These are phyloP conservation scores for Dinomys branickii DNA, from an alignment of 2,113 vertebrate species.

Conservation along the genomic window DNA sequence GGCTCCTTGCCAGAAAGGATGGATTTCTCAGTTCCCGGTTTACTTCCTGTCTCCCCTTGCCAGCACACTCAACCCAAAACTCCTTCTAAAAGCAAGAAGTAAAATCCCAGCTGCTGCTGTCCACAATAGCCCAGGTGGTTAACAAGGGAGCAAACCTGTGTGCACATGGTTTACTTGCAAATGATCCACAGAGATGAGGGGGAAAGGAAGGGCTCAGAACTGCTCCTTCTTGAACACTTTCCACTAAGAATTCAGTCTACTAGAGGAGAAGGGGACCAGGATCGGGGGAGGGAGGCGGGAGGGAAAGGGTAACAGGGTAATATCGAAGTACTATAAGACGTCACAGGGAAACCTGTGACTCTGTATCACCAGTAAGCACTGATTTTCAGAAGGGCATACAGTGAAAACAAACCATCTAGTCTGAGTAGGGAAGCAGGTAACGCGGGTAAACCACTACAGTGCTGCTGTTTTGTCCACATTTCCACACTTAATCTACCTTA, in stretches of 20 bases:
- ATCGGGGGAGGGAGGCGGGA: not conserved
- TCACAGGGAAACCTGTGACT: not conserved
- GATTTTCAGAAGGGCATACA: not conserved
- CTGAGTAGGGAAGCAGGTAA: not conserved
- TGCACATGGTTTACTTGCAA: not conserved
- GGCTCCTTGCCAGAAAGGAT: not conserved
- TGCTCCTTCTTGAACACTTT: not conserved
- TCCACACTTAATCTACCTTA: not conserved
- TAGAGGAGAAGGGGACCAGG: not conserved
- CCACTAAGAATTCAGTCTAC: not conserved
- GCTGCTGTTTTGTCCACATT: not conserved
- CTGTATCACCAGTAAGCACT: not conserved
- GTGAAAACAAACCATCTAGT: not conserved
- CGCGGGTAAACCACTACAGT: not conserved
- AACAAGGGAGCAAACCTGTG: not conserved
- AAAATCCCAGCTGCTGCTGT: not conserved
- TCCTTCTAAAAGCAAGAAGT: not conserved
- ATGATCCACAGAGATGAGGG: not conserved
- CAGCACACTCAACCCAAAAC: not conserved
- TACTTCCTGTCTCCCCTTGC: not conserved
- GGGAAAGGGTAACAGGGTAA: not conserved
- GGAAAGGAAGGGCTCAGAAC: not conserved
- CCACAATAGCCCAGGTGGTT: not conserved
- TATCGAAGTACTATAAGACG: not conserved
- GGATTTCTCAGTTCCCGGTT: not conserved